phyloP scores from a whole-genome alignment of 2,797 vertebrate species.

The Sphaeramia orbicularis region DNA sequence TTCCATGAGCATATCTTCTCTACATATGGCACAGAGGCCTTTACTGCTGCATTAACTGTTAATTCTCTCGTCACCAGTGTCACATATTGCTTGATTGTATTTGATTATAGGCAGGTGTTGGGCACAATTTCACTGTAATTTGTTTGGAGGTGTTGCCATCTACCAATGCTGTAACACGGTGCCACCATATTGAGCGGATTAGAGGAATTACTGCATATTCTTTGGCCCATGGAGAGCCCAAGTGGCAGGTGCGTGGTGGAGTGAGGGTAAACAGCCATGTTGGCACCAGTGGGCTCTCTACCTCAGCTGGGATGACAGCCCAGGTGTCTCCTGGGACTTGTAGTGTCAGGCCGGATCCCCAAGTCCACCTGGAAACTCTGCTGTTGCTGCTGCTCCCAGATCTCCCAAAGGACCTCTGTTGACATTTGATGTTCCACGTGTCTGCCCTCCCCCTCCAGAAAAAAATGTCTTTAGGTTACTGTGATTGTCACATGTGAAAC shows the following conservation, averaged over 20 bases:
- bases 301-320: conserved; percentile 81
- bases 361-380: conserved; percentile 77
- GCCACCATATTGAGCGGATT: conserved; percentile 85
- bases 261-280: conserved; percentile 81
- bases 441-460: conserved; percentile 31
- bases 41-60: conserved; percentile 36
- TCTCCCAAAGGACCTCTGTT: conserved; percentile 48
- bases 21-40: conserved; percentile 27
- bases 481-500: conserved; percentile 52
- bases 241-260: conserved; percentile 82
- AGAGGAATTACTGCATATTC: conserved; percentile 80
- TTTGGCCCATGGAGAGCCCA: conserved; percentile 72
- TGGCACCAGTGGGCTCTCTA: conserved; percentile 72
- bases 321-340: conserved; percentile 77
- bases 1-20: conserved; percentile 1
- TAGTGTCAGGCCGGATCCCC: conserved; percentile 76
- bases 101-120: conserved; percentile 80
- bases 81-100: conserved; percentile 61
- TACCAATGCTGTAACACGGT: conserved; percentile 58
- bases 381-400: conserved; percentile 55
- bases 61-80: conserved; percentile 43
- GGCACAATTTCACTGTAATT: conserved; percentile 75
- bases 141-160: conserved; percentile 66
- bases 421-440: conserved; percentile 74
- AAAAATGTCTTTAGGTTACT: conserved; percentile 49